Evolutionary conservation across 2,113 vertebrate genomes (phyloP).

Genomic region (Datnioides undecimradiatus): DNA sequence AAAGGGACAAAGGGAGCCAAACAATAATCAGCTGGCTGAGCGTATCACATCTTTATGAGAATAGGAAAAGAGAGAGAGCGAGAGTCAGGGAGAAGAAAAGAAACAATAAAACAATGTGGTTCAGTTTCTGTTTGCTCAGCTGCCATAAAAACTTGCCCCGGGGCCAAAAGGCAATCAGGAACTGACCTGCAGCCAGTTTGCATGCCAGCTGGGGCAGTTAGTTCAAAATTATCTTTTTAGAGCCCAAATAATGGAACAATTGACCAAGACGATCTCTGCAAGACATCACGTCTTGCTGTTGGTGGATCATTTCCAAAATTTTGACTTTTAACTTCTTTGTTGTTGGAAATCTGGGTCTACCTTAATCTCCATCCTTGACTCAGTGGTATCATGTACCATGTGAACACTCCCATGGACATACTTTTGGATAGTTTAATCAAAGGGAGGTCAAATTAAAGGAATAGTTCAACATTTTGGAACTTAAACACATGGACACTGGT

Average conservation of each 20-base stretch:
- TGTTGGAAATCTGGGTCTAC: no score
- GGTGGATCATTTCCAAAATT: not conserved
- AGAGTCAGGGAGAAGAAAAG: slow-evolving; percentile 3
- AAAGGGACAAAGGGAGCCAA: slow-evolving; percentile 30
- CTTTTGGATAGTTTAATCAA: not conserved
- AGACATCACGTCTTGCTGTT: not conserved
- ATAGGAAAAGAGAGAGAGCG: slow-evolving; percentile 3
- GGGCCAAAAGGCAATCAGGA: slow-evolving; percentile 24
- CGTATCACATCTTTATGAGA: slow-evolving; percentile 15
- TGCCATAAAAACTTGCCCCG: slow-evolving; percentile 41
- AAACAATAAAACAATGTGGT: slow-evolving; percentile 52
- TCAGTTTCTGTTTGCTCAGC: slow-evolving; percentile 72
- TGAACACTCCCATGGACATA: not conserved
- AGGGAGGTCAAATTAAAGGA: no score
- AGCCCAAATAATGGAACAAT: not conserved
- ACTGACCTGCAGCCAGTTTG: slow-evolving; percentile 8
- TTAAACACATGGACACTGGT: no score
- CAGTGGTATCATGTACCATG: not conserved
- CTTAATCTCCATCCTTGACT: no score
- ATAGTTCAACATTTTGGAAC: no score
- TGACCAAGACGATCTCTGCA: not conserved
- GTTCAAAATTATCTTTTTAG: not conserved
- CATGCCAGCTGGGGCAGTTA: not conserved
- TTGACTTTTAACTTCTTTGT: not conserved
- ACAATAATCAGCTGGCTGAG: slow-evolving; percentile 19